Evolutionary conservation across 1,140 invertebrate species (phyloP).

Genomic region (Pomacea maculata): DNA sequence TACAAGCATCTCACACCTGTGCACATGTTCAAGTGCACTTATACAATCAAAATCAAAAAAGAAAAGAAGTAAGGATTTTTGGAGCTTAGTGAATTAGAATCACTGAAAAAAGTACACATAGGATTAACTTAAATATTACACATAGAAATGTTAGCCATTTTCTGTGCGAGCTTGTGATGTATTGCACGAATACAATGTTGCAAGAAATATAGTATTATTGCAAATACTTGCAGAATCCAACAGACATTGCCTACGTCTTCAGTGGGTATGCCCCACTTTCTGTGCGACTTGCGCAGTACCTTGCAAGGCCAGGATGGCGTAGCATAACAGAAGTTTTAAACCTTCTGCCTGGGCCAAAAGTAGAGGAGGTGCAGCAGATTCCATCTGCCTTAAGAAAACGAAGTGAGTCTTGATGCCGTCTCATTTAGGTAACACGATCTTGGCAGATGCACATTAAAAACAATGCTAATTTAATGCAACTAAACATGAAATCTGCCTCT

Average conservation of each 20-base stretch:
- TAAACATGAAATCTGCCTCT: too few relatives aligned
- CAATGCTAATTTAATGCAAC: too few relatives aligned
- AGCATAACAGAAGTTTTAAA: slow-evolving; percentile 76
- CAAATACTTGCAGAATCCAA: slow-evolving; percentile 71
- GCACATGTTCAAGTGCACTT: too few relatives aligned
- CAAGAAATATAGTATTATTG: neutral
- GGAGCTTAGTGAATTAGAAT: too few relatives aligned
- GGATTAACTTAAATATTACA: neutral
- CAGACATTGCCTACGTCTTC: slow-evolving; percentile 92
- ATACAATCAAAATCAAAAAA: too few relatives aligned
- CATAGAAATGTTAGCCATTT: neutral
- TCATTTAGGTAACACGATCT: too few relatives aligned
- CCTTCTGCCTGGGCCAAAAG: slow-evolving; percentile 72
- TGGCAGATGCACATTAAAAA: too few relatives aligned
- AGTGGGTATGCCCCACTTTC: slow-evolving; percentile 92
- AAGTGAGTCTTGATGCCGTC: slow-evolving; percentile 38
- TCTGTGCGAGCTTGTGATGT: neutral
- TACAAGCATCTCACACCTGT: too few relatives aligned
- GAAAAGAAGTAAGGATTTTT: too few relatives aligned
- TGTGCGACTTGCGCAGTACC: slow-evolving; percentile 81
- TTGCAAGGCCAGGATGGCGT: slow-evolving; percentile 83
- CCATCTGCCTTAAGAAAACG: slow-evolving; percentile 63
- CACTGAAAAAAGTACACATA: too few relatives aligned
- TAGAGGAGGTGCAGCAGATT: slow-evolving; percentile 69
- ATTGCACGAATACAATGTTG: too few relatives aligned